Evolutionary conservation across 2,888 invertebrate genomes (phyloP), one percentile per base, ranked within the genome.

Genomic region (Lamellibrachia satsuma): DNA sequence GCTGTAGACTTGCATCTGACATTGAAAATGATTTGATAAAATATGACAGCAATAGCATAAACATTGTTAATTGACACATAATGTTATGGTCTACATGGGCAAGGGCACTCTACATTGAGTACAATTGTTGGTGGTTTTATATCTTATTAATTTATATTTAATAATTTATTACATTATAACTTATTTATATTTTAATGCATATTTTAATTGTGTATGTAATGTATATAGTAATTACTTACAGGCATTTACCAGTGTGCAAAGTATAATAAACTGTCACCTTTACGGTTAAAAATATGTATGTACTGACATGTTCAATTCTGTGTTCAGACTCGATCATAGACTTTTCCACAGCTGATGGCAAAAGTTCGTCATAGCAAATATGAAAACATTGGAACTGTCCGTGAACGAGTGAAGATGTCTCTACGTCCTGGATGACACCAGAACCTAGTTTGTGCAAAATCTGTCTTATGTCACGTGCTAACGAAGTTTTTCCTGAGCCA

Each of bases 341-440:
- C 27, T 90, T 90, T 90, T 93, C 93, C 11, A 91, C 52, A 55
- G 92, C 90, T 9, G 92, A 27, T 55, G 93, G 91, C 93, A 93
- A 75, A n/a, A 93, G 90, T n/a, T 92, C 60, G 52, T 93, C 93
- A 51, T 93, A 93, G 15, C n/a, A 52, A 57, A 93, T 60, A 52
- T 90, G 92, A 52, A 52, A n/a, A n/a, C 57, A 92, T 51, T 57
- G 55, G 39, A 27, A 91, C 75, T 75, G 91, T 39, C 52, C 11
- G 52, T n/a, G 15, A 7, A n/a, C 52, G n/a, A 11, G 11, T 8
- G 22, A 90, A 51, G 39, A 60, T 57, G 11, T 22, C 11, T 90
- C 39, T 90, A 52, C 52, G 75, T 52, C 52, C 39, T 15, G 91
- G 39, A 57, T 27, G 90, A n/a, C 90, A 75, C 6, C 11, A 51